Percentiles rank a stretch among this genome's conserved stretches.
Conservation (phyloP, 2,888 invertebrate species). For the Neoitamus cyanurus region DNA sequence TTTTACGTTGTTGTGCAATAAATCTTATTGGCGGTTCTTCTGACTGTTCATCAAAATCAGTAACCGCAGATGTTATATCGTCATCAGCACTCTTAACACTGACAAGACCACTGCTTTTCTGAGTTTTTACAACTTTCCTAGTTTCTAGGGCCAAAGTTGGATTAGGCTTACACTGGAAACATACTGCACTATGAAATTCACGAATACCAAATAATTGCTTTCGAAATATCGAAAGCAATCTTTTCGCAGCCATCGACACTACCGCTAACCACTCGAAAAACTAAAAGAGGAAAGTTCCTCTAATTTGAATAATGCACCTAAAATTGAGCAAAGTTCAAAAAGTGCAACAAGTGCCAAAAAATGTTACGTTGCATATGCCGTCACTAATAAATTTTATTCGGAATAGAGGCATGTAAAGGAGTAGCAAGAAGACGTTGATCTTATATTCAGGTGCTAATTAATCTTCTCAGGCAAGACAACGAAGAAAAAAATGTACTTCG, state of each 20-base stretch:
- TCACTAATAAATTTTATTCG: background rate
- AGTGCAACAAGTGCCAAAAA: conserved; percentile 10
- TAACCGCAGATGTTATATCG: background rate
- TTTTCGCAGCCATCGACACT: conserved; percentile 23
- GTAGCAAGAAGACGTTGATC: background rate
- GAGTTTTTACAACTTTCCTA: background rate
- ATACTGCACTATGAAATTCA: conserved; percentile 7
- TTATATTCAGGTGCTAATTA: background rate
- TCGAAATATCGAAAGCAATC: conserved; percentile 19
- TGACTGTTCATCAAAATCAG: background rate
- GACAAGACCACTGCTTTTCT: background rate
- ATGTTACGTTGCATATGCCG: background rate
- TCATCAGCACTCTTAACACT: background rate
- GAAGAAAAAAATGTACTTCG: background rate
- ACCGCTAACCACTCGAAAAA: background rate
- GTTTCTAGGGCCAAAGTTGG: background rate
- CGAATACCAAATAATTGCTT: conserved; percentile 25
- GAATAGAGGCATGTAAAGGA: background rate
- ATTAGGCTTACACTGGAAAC: conserved; percentile 11
- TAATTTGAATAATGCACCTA: background rate
- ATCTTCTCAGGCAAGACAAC: background rate
- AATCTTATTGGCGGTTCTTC: conserved; percentile 8
- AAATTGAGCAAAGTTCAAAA: conserved; percentile 11
- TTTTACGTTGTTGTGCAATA: conserved; percentile 2
- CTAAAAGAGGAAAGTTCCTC: background rate